Evolutionary conservation across 1,140 invertebrate species (phyloP).

Genomic region (Sarcophaga peregrina): DNA sequence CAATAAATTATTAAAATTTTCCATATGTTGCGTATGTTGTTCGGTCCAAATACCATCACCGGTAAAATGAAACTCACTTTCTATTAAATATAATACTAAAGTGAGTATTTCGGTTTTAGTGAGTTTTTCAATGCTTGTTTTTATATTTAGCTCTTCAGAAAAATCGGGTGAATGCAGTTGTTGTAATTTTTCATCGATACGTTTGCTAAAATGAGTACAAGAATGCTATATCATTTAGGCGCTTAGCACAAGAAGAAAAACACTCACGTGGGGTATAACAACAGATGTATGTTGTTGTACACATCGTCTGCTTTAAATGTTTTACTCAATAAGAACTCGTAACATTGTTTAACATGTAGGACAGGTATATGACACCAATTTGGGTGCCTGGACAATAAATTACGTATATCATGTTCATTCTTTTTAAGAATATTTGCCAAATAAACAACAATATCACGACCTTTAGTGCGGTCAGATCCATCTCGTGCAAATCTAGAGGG

Average conservation of each 20-base stretch:
- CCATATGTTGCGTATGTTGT: constrained; percentile 60
- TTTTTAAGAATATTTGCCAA: constrained; percentile 56
- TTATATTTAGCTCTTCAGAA: constrained; percentile 56
- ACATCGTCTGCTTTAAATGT: constrained; percentile 68
- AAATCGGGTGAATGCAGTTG: constrained; percentile 51
- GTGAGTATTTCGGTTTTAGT: constrained; percentile 58
- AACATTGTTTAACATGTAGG: constrained; percentile 68
- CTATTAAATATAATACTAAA: constrained; percentile 66
- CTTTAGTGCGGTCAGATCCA: constrained; percentile 70
- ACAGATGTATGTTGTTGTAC: constrained; percentile 68
- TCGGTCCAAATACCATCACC: constrained; percentile 68
- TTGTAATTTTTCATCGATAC: constrained; percentile 60
- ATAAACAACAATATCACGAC: constrained; percentile 69
- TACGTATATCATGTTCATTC: constrained; percentile 57
- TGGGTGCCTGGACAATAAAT: constrained; percentile 68
- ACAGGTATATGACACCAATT: constrained; percentile 71
- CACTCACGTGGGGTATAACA: constrained; percentile 71
- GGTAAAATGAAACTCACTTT: constrained; percentile 66
- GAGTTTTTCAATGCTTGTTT: constrained; percentile 46
- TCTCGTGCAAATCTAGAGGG: constrained; percentile 68
- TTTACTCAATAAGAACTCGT: constrained; percentile 66
- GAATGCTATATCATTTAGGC: background rate
- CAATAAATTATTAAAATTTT: constrained; percentile 63
- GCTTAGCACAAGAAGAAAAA: background rate
- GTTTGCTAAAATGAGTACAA: constrained; percentile 50